These are phyloP conservation scores for Chelon labrosus DNA, from an alignment of 2,797 vertebrate species.

Conservation along the genomic window DNA sequence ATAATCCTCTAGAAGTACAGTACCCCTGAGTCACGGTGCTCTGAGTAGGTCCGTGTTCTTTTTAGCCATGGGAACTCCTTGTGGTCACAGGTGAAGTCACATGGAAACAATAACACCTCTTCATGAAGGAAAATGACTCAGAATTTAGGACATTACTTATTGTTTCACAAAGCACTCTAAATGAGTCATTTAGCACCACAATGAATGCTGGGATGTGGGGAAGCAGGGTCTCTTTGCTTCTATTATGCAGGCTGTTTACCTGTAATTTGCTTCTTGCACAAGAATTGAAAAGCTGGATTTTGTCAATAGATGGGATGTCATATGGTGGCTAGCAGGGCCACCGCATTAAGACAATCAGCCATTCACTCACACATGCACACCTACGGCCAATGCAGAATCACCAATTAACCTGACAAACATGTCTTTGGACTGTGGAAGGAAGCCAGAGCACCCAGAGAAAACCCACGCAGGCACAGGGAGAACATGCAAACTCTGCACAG, in stretches of 20 bases:
- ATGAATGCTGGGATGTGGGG: conserved; percentile 29
- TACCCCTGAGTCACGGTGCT: conserved; percentile 33
- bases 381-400: too few species aligned
- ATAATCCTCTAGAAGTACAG: conserved; percentile 41
- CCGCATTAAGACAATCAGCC: too few species aligned
- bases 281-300: conserved; percentile 5
- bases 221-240: conserved; percentile 29
- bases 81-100: conserved; percentile 29
- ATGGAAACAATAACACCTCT: neutral
- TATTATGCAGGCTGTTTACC: conserved; percentile 42
- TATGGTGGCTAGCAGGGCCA: too few species aligned
- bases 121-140: conserved; percentile 38
- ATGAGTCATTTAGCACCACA: conserved; percentile 40
- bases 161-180: conserved; percentile 47
- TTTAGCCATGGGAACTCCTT: conserved; percentile 28
- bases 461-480: too few species aligned
- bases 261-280: conserved; percentile 5
- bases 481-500: too few species aligned
- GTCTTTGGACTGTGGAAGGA: too few species aligned
- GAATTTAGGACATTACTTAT: conserved; percentile 34
- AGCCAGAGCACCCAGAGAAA: too few species aligned
- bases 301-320: too few species aligned
- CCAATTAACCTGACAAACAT: too few species aligned
- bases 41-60: neutral
- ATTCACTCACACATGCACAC: too few species aligned